Percentiles rank a stretch among this genome's conserved stretches.
phyloP scores from a whole-genome alignment of 1,140 invertebrate genomes.

The Daktulosphaira vitifoliae region DNA sequence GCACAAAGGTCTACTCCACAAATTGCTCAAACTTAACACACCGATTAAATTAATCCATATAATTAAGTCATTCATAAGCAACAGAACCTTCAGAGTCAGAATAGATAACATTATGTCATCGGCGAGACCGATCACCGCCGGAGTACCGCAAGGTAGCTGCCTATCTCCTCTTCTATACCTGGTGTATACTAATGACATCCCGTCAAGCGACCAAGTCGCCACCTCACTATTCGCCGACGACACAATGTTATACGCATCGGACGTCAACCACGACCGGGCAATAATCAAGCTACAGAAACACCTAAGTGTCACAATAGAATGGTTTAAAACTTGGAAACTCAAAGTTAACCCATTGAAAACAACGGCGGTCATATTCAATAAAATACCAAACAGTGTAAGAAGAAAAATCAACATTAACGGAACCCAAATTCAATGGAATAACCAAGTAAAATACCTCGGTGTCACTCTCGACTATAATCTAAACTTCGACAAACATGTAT shows the following conservation, averaged over 20 bases:
- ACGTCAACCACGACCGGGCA: not conserved
- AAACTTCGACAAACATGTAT: not conserved
- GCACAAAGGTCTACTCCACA: not conserved
- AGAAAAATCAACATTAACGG: not conserved
- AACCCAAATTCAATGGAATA: not conserved
- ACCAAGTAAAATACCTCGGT: not conserved
- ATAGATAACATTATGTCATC: not conserved
- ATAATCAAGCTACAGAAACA: not conserved
- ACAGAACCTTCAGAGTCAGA: not conserved
- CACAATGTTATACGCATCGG: too few species aligned
- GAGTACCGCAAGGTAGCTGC: not conserved
- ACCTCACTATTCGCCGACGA: not conserved
- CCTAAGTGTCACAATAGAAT: not conserved
- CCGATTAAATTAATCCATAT: not conserved
- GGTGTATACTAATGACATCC: not conserved
- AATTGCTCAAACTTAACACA: not conserved
- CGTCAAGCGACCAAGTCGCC: not conserved
- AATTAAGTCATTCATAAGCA: not conserved
- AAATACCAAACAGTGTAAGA: too few species aligned
- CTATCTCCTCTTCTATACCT: not conserved
- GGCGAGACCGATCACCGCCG: not conserved
- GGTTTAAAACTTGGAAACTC: not conserved
- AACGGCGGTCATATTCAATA: not conserved
- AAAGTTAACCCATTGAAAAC: not conserved
- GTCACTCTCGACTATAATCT: not conserved